These are phyloP conservation scores for Cantharis flavilabris DNA, from an alignment of 2,888 invertebrate genomes.

Conservation along the genomic window DNA sequence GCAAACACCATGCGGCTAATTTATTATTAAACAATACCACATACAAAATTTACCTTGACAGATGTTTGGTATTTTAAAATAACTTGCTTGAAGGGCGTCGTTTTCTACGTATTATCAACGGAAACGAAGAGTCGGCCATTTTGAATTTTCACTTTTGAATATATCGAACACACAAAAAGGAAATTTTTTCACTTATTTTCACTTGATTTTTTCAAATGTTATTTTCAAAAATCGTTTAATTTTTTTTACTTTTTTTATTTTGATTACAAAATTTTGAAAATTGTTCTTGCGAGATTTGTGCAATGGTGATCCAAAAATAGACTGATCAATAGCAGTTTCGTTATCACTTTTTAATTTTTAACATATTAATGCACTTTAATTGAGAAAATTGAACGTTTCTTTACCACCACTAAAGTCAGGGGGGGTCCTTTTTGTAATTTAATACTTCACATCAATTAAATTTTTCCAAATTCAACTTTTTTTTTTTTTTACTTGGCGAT, in stretches of 20 bases:
- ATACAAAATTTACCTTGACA: constrained; percentile 43
- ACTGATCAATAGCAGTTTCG: constrained; percentile 48
- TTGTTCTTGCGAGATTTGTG: constrained; percentile 43
- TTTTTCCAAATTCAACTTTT: not conserved
- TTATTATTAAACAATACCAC: constrained; percentile 14
- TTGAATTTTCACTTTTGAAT: constrained; percentile 58
- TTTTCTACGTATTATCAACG: constrained; percentile 46
- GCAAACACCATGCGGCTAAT: not conserved
- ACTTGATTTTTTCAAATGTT: not conserved
- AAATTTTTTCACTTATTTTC: constrained; percentile 5
- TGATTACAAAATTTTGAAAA: not conserved
- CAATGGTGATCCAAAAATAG: constrained; percentile 46
- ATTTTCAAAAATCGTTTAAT: not conserved
- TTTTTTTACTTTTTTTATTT: not conserved
- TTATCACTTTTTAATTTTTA: constrained; percentile 39
- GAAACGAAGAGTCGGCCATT: constrained; percentile 53
- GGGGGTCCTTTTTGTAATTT: not conserved
- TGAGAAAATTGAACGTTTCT: not conserved
- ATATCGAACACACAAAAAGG: constrained; percentile 28
- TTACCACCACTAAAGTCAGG: not conserved
- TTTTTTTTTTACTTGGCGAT: not conserved
- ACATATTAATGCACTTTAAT: not conserved
- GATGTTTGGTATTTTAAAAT: constrained; percentile 41
- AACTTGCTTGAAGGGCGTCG: constrained; percentile 46
- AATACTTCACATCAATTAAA: not conserved